Evolutionary conservation across 2,888 invertebrate species (phyloP).

Genomic region (Rotaria magnacalcarata): DNA sequence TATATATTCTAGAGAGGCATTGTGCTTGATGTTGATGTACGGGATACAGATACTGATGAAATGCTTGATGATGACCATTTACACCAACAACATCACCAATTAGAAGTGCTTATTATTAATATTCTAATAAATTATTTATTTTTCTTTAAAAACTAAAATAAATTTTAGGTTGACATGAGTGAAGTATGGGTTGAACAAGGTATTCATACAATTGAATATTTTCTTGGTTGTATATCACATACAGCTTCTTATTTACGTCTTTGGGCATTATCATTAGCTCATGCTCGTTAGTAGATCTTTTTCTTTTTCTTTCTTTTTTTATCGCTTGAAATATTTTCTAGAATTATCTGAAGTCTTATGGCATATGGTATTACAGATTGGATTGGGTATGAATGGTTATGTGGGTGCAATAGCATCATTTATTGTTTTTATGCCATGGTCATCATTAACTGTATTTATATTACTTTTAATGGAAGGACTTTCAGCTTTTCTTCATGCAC

Average conservation of each 20-base stretch:
- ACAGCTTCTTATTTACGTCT: slow-evolving; percentile 96
- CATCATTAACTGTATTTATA: slow-evolving; percentile 83
- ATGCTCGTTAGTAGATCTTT: slow-evolving; percentile 74
- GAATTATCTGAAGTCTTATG: slow-evolving; percentile 83
- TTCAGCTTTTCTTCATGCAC: slow-evolving; percentile 93
- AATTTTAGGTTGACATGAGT: slow-evolving; percentile 46
- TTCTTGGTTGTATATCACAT: slow-evolving; percentile 92
- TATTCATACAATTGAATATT: slow-evolving; percentile 97
- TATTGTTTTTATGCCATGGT: slow-evolving; percentile 85
- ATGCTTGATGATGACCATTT: slow-evolving; percentile 22
- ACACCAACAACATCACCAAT: not conserved
- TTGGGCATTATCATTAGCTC: slow-evolving; percentile 95
- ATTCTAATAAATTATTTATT: not conserved
- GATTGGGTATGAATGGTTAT: slow-evolving; percentile 63
- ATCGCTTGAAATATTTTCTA: slow-evolving; percentile 54
- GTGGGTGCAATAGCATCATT: slow-evolving; percentile 66
- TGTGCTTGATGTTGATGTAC: slow-evolving; percentile 42
- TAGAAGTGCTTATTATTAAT: not conserved
- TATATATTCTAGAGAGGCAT: slow-evolving; percentile 39
- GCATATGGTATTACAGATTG: slow-evolving; percentile 72
- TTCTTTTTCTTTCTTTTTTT: no score
- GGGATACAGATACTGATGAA: slow-evolving; percentile 28
- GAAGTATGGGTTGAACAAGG: slow-evolving; percentile 88
- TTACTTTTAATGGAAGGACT: slow-evolving; percentile 97
- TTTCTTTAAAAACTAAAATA: not conserved